phyloP scores from a whole-genome alignment of 2,888 invertebrate genomes.

The Leptopilina syphax region DNA sequence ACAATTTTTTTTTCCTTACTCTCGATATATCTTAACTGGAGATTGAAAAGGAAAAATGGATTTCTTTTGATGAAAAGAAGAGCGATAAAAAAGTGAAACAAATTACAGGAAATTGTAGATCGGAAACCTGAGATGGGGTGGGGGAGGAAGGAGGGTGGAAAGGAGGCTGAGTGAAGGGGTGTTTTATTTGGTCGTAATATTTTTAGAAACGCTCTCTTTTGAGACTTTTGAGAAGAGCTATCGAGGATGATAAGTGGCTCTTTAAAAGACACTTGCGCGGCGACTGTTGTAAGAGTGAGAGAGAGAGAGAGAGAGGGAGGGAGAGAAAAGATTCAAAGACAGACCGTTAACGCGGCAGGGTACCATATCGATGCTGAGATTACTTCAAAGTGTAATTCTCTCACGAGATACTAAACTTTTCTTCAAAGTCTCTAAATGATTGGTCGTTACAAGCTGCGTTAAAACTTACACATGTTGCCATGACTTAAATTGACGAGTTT shows the following conservation, averaged over 20 bases:
- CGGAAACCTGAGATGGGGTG: no score
- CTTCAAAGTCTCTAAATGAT: constrained; percentile 9
- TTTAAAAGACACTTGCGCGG: constrained; percentile 35
- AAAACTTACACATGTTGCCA: constrained; percentile 11
- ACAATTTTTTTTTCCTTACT: background rate
- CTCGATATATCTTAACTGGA: constrained; percentile 4
- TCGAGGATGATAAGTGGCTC: constrained; percentile 36
- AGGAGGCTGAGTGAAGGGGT: background rate
- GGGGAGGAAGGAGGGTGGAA: no score
- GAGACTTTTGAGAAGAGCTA: constrained; percentile 23
- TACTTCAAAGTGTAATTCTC: constrained; percentile 7
- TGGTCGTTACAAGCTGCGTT: constrained; percentile 12
- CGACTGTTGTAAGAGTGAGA: constrained; percentile 13
- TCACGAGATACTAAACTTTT: constrained; percentile 24
- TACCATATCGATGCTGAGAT: constrained; percentile 9
- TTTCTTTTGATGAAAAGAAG: constrained; percentile 3
- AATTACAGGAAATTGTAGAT: constrained; percentile 14
- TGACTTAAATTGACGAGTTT: background rate
- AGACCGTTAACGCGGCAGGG: constrained; percentile 27
- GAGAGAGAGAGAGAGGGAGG: background rate
- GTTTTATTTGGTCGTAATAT: constrained; percentile 29
- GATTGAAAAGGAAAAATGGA: constrained; percentile 10
- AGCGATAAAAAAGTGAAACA: constrained; percentile 8
- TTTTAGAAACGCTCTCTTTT: constrained; percentile 15
- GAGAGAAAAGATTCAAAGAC: constrained; percentile 20